Base-by-base conservation (phyloP, 2,888 invertebrate species). In the Amiota minor region DNA sequence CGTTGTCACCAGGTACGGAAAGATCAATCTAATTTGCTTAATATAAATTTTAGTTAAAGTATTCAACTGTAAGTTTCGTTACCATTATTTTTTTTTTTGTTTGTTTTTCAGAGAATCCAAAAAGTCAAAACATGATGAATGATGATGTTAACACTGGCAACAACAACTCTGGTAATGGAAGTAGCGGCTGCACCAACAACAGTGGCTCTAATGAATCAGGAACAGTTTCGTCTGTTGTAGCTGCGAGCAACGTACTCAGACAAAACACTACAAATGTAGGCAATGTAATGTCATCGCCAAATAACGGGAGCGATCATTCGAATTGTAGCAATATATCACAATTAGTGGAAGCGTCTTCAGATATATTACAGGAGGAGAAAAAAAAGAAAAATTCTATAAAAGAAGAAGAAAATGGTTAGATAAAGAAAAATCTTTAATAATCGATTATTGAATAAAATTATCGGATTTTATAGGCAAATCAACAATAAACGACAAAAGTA, bases 321-420 rank as follows among this genome's bases (percentile, higher is more conserved):
- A 78, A 78, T 71, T 75, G 80, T 70, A 84, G 79, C 62, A 84
- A 75, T 56, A 71, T 80, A 16, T 50, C 76, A 14, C 80, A 80
- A 59, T 74, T 77, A 35, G 71, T 77, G 11, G 86, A 85, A 2
- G 55, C 56, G 20, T 46, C 45, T 20, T 50, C 55, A 4, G 86
- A 86, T 16, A 18, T 77, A 1, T 72, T 75, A 16, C 75, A 77
- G 46, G 85, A 84, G 10, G 80, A 82, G 1, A 84, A 79, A n/a
- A 78, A 77, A 8, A 82, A 82, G 11, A 81, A 79, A 59, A 71
- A 49, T 8, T 74, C 46, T 73, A 72, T 71, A 10, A 87, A 83
- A 73, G 87, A 87, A 46, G 87, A 88, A 20, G 87, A 84, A 23
- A 74, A 70, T 55, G 87, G 87, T 86, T 35, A 77, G 72, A 59